Base-by-base conservation (phyloP, 30 jellyfish, hydroid and myxozoan species). In the Cassiopea xamachana region DNA sequence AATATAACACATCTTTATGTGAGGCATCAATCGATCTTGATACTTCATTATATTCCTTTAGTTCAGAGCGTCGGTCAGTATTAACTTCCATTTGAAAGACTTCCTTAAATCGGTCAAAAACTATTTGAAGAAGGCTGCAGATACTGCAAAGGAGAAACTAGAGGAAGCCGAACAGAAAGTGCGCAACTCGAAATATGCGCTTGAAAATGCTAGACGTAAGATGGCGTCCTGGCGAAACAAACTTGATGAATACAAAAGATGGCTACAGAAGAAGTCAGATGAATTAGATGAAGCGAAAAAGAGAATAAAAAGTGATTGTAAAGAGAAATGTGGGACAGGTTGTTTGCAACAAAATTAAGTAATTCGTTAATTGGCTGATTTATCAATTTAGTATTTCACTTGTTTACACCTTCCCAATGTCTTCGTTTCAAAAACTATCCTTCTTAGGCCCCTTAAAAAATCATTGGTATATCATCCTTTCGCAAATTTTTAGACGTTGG, bases 241-340 rank as follows among this genome's bases (percentile, higher is more conserved):
- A 47, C 81, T 91, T 67, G 59, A 48, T 18, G 87, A 75, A 4
- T 91, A 75, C 77, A 72, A 91, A 70, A 84, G 46, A 2, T 74
- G 75, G 81, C 79, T 84, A 39, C 67, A 58, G 39, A 9, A 45
- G 83, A 84, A 91, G 48, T 47, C 88, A 16, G 88, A 67, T 43
- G 95, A 91, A 79, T 47, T 84, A 50, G 97, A 91, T 61, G 78
- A 75, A 77, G 49, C 73, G 18, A 91, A 91, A 73, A 77, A 72
- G 50, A 51, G 67, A 17, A 10, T 91, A 17, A 79, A 61, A 17
- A 51, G 43, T 7, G 87, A 85, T 62, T 91, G 97, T 72, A 86
- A 77, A 60, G 18, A 59, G 43, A 80, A 85, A 8, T 91, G 97
- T 84, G 94, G 94, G 67, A 69, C 75, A 86, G 94, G 97, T 91